Conservation (phyloP, 2,888 invertebrate genomes). For the Synergus gifuensis region DNA sequence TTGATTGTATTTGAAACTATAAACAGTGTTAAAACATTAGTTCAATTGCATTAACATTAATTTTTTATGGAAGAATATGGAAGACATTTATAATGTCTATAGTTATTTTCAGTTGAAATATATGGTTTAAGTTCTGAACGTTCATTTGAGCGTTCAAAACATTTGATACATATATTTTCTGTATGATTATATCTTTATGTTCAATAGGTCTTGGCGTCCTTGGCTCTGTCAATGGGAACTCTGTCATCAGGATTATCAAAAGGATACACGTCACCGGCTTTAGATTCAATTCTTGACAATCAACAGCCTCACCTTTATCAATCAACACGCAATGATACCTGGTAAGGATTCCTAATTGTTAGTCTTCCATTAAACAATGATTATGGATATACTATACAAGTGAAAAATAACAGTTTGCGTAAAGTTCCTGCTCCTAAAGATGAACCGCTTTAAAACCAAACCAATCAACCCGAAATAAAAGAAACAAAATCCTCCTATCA, state of each 20-base stretch:
- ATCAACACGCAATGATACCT: slow-evolving; percentile 71
- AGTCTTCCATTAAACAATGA: no score
- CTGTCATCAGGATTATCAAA: slow-evolving; percentile 89
- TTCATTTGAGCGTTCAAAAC: no score
- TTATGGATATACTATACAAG: no score
- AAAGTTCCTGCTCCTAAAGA: not conserved
- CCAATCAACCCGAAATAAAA: not conserved
- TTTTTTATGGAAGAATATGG: no score
- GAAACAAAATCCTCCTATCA: not conserved
- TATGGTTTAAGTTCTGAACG: no score
- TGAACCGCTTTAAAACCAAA: not conserved
- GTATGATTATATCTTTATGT: not conserved
- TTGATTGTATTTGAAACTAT: no score
- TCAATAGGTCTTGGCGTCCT: slow-evolving; percentile 85
- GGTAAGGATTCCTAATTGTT: slow-evolving; percentile 59
- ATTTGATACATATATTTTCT: no score
- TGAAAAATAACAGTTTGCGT: not conserved
- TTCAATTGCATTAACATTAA: no score
- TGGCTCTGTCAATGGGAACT: slow-evolving; percentile 89
- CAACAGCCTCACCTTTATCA: slow-evolving; percentile 76
- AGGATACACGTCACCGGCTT: slow-evolving; percentile 90
- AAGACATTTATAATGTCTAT: no score
- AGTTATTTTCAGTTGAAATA: no score
- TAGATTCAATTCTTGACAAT: slow-evolving; percentile 87
- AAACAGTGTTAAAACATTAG: no score